These are phyloP conservation scores for Anolis carolinensis DNA, from an alignment of 2,113 vertebrate species.

Conservation along the genomic window DNA sequence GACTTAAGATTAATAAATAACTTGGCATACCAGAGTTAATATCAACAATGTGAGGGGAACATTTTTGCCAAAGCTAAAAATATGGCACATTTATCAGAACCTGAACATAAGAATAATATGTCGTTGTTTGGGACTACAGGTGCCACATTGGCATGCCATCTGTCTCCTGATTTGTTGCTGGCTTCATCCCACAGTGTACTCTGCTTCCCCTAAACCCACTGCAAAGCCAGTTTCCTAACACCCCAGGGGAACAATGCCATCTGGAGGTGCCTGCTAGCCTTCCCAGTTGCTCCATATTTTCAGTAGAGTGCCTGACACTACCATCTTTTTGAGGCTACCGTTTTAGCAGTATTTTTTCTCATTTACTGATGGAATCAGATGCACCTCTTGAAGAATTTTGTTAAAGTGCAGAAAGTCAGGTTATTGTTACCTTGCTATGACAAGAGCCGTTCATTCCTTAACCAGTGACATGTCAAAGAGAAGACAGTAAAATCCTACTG, in stretches of 20 bases:
- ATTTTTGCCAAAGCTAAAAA: neutral
- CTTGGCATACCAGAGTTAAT: neutral
- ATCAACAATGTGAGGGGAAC: neutral
- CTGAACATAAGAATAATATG: neutral
- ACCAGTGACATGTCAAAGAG: neutral
- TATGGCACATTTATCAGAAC: neutral
- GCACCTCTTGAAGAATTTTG: neutral
- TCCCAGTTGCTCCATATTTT: neutral
- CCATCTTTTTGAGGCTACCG: neutral
- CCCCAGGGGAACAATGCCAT: slow-evolving; percentile 11
- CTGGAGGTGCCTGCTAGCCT: slow-evolving; percentile 8
- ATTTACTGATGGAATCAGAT: neutral
- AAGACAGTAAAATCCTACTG: neutral
- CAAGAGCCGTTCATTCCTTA: neutral
- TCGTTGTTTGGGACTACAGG: slow-evolving; percentile 1
- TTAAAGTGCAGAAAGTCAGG: too few relatives aligned
- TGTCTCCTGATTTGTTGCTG: neutral
- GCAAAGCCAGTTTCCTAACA: neutral
- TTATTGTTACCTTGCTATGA: neutral
- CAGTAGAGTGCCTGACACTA: neutral
- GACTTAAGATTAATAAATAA: neutral
- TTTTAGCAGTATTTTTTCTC: neutral
- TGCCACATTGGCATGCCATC: slow-evolving; percentile 28
- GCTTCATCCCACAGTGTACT: slow-evolving; percentile 11
- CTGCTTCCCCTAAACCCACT: slow-evolving; percentile 9